These are phyloP conservation scores for Allygus modestus DNA, from an alignment of 2,888 invertebrate species.

Conservation along the genomic window DNA sequence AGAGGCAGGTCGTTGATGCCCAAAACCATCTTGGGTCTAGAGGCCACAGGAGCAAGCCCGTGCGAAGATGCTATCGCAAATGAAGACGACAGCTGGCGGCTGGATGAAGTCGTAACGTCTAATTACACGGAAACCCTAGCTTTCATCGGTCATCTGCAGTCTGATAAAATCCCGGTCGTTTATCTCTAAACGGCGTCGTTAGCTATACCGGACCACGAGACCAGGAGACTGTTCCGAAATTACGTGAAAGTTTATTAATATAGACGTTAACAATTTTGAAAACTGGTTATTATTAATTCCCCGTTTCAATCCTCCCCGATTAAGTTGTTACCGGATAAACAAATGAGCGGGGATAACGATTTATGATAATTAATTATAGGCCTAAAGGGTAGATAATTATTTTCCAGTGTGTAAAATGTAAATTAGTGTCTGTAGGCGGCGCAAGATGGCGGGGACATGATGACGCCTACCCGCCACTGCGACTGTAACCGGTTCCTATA, in stretches of 20 bases:
- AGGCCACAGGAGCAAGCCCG: too few relatives aligned
- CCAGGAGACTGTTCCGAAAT: conserved; percentile 1
- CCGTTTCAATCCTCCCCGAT: conserved; percentile 48
- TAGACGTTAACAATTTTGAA: conserved; percentile 56
- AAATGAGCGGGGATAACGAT: conserved; percentile 60
- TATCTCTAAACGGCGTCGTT: conserved; percentile 29
- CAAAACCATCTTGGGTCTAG: too few relatives aligned
- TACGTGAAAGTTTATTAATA: conserved; percentile 58
- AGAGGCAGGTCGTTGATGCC: too few relatives aligned
- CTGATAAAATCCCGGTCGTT: not conserved
- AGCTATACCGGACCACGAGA: not conserved
- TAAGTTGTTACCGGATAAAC: conserved; percentile 59
- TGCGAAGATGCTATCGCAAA: too few relatives aligned
- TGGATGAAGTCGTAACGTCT: not conserved
- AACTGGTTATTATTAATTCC: conserved; percentile 56
- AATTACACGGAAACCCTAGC: not conserved
- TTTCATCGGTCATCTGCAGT: not conserved
- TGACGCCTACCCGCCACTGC: not conserved
- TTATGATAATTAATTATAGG: conserved; percentile 63
- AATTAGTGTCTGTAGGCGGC: conserved; percentile 58
- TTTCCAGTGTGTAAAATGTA: conserved; percentile 61
- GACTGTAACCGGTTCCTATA: too few relatives aligned
- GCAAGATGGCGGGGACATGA: conserved; percentile 42
- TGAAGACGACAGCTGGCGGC: not conserved
- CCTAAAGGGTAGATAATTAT: conserved; percentile 62